A percentile compares a stretch with the other conserved stretches of the same genome.
phyloP scores from a whole-genome alignment of 1,140 invertebrate species.

The Drosophila parvula region DNA sequence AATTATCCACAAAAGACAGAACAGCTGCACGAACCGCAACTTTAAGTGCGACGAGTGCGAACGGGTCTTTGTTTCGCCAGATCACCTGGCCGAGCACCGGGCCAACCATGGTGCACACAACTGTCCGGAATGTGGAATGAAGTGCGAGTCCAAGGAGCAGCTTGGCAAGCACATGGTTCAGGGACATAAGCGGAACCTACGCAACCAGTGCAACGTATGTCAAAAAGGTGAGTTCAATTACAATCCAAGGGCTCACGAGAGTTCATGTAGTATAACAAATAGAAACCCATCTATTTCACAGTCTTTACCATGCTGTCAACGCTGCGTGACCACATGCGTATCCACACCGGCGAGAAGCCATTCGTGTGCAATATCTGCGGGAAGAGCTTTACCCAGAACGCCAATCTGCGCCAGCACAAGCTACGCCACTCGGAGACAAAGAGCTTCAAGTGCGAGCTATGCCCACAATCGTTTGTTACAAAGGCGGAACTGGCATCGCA shows the following conservation, averaged over 20 bases:
- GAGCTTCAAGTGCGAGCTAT: slow-evolving; percentile 85
- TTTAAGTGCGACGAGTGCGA: slow-evolving; percentile 74
- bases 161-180: slow-evolving; percentile 83
- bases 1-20: slow-evolving; percentile 61
- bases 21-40: slow-evolving; percentile 71
- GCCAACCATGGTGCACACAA: slow-evolving; percentile 50
- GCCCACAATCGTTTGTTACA: slow-evolving; percentile 79
- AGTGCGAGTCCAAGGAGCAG: slow-evolving; percentile 80
- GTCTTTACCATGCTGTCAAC: slow-evolving; percentile 85
- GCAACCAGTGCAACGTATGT: slow-evolving; percentile 86
- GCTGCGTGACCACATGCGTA: slow-evolving; percentile 85
- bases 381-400: slow-evolving; percentile 85
- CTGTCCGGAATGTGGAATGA: slow-evolving; percentile 80
- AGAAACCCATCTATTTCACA: slow-evolving; percentile 22
- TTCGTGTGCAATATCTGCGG: slow-evolving; percentile 83
- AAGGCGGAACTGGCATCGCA: slow-evolving; percentile 86
- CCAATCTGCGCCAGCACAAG: slow-evolving; percentile 86
- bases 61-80: slow-evolving; percentile 85
- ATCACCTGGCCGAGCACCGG: slow-evolving; percentile 84
- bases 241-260: not conserved
- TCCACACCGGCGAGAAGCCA: slow-evolving; percentile 84
- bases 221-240: slow-evolving; percentile 84
- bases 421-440: slow-evolving; percentile 85
- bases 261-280: not conserved
- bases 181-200: slow-evolving; percentile 85